A percentile compares a stretch with the other conserved stretches of the same genome.
phyloP scores from a whole-genome alignment of 2,797 vertebrate genomes.

The Dermochelys coriacea region DNA sequence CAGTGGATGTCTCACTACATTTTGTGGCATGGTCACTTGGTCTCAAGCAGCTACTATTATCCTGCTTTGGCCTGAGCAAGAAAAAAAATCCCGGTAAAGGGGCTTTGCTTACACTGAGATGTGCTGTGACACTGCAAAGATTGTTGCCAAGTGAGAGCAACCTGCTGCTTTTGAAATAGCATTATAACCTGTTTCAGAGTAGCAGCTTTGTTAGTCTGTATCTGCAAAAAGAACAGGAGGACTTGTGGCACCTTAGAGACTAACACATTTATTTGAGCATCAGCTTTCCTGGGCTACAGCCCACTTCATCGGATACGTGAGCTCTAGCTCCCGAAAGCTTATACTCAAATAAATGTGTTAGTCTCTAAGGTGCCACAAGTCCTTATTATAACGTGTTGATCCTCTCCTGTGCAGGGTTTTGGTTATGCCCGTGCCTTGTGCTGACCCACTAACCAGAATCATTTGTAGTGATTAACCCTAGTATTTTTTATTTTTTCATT shows the following conservation, averaged over 20 bases:
- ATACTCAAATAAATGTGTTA: too few species aligned
- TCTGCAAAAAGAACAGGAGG: too few species aligned
- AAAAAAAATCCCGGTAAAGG: neutral
- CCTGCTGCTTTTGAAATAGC: neutral
- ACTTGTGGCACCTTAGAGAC: too few species aligned
- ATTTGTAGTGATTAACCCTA: rapidly evolving
- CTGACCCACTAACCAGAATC: neutral
- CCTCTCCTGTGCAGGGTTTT: neutral
- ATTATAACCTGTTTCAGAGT: neutral
- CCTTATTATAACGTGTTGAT: neutral
- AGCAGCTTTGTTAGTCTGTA: too few species aligned
- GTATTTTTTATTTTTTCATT: neutral
- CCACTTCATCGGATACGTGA: too few species aligned
- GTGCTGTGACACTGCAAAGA: neutral
- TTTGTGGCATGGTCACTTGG: neutral
- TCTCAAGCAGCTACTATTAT: neutral
- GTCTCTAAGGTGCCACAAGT: too few species aligned
- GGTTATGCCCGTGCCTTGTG: neutral
- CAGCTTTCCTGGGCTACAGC: too few species aligned
- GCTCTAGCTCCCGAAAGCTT: too few species aligned
- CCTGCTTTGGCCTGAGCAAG: neutral
- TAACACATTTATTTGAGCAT: too few species aligned
- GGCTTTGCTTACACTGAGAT: neutral
- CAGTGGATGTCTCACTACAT: rapidly evolving
- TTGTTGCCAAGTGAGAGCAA: neutral